A percentile compares a stretch with the other conserved stretches of the same genome.
Conservation (phyloP, 2,888 invertebrate genomes). For the Ormyrus rosae region DNA sequence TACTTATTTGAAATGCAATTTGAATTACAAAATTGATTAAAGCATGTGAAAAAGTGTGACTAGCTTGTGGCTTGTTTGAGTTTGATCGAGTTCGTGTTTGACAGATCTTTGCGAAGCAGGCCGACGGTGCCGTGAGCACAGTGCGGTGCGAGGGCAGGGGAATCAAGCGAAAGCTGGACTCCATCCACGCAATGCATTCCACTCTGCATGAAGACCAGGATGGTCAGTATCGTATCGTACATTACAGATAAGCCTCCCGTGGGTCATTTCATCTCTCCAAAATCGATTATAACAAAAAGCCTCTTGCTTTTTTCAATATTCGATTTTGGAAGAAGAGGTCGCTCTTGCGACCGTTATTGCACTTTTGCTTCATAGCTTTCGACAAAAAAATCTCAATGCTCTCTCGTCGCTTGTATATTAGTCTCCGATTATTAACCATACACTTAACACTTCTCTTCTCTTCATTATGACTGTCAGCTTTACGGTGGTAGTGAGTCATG, state of each 20-base stretch:
- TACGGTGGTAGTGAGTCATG: conserved; percentile 53
- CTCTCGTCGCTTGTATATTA: conserved; percentile 41
- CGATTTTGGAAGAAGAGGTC: conserved; percentile 44
- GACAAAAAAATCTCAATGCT: conserved; percentile 32
- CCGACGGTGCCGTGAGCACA: conserved; percentile 75
- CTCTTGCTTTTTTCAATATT: not conserved
- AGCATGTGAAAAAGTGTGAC: conserved; percentile 50
- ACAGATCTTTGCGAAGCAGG: conserved; percentile 76
- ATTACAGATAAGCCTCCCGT: conserved; percentile 52
- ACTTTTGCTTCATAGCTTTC: conserved; percentile 48
- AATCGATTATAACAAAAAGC: conserved; percentile 8
- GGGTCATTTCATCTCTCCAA: conserved; percentile 44
- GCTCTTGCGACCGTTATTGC: conserved; percentile 54
- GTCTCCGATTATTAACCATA: conserved; percentile 28
- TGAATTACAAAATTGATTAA: conserved; percentile 54
- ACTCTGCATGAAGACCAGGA: conserved; percentile 76
- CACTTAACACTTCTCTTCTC: conserved; percentile 46
- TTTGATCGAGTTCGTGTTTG: conserved; percentile 75
- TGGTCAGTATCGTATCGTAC: conserved; percentile 75
- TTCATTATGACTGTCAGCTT: conserved; percentile 50
- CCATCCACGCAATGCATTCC: conserved; percentile 76
- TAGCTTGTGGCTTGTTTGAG: conserved; percentile 64
- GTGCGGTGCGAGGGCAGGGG: conserved; percentile 75
- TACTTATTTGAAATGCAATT: conserved; percentile 36
- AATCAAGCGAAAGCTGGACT: conserved; percentile 76